A percentile compares a stretch with the other conserved stretches of the same genome.
Conservation (phyloP, 2,797 vertebrate genomes). For the Delichon dasypus region DNA sequence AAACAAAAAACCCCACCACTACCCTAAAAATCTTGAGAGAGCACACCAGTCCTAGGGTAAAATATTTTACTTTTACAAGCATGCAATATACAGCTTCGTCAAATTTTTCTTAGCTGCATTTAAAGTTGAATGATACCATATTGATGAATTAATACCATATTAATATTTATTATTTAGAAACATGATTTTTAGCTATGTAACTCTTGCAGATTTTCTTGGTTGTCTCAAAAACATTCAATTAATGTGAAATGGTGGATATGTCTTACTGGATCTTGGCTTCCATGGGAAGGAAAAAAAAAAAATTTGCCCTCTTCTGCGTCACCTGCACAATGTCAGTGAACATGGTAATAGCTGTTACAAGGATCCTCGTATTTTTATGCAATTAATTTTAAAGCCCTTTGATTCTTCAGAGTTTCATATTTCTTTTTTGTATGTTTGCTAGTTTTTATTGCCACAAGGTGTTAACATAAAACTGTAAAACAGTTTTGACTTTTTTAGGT, state of each 20-base stretch:
- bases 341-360: neutral
- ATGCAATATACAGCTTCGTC: neutral
- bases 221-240: neutral
- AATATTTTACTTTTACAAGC: neutral
- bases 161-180: neutral
- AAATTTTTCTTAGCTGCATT: neutral
- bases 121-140: neutral
- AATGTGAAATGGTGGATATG: neutral
- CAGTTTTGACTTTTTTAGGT: neutral
- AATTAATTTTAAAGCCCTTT: neutral
- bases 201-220: neutral
- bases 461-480: neutral
- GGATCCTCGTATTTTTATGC: neutral
- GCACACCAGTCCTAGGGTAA: neutral
- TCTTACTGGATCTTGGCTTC: neutral
- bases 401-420: neutral
- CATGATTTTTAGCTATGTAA: neutral
- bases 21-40: neutral
- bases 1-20: too few relatives aligned
- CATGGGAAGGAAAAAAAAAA: neutral
- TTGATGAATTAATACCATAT: neutral
- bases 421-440: neutral
- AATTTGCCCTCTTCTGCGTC: neutral
- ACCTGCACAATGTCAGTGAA: neutral
- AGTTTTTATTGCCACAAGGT: neutral